Percentiles rank a stretch among this genome's conserved stretches.
phyloP scores from a whole-genome alignment of 2,797 vertebrate genomes.

The Rhinatrema bivittatum region DNA sequence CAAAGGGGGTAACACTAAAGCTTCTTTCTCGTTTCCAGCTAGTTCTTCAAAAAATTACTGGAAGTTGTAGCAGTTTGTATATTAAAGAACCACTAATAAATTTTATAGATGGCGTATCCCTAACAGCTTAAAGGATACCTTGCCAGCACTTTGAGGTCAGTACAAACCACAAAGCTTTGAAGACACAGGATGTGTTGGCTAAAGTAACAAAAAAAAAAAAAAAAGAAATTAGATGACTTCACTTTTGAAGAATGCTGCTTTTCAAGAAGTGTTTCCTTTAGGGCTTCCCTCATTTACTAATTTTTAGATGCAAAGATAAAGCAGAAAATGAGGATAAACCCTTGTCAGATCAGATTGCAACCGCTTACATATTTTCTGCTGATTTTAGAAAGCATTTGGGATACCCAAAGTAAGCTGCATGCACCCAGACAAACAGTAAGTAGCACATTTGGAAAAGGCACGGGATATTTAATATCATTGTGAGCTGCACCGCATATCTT shows the following conservation, averaged over 20 bases:
- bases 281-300: constrained; percentile 1
- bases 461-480: neutral
- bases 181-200: constrained; percentile 1
- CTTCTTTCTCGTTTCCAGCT: no score
- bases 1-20: no score
- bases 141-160: neutral
- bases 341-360: neutral
- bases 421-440: no score
- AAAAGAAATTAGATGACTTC: neutral
- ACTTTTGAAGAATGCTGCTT: constrained; percentile 12
- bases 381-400: no score
- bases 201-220: no score
- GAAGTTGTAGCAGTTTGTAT: neutral
- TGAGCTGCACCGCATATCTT: neutral
- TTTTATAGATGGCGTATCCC: neutral
- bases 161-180: constrained; percentile 15
- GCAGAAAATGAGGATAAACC: neutral
- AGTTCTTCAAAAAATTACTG: no score
- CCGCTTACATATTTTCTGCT: no score
- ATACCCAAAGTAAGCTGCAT: constrained; percentile 2
- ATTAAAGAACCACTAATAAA: neutral
- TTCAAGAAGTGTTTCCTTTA: constrained; percentile 10
- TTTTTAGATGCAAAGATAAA: neutral
- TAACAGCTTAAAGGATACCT: neutral
- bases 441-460: neutral